Conservation (phyloP, 2,888 invertebrate species). For the Conops quadrifasciatus region DNA sequence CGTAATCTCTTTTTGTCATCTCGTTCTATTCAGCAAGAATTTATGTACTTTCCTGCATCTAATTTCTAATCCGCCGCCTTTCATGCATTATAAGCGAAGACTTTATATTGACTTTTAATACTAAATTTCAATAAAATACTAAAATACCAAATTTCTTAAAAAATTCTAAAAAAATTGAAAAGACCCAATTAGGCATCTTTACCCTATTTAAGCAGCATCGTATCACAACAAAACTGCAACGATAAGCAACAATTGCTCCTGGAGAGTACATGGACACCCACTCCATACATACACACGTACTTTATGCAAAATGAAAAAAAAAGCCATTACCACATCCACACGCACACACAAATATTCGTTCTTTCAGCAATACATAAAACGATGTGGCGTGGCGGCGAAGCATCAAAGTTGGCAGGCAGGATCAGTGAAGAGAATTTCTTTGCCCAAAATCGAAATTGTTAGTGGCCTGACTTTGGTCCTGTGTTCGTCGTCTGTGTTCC, state of each 20-base stretch:
- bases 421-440: slow-evolving; percentile 18
- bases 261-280: slow-evolving; percentile 30
- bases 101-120: no score
- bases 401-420: slow-evolving; percentile 24
- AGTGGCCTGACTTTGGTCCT: slow-evolving; percentile 44
- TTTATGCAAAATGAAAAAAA: no score
- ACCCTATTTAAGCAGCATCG: slow-evolving; percentile 12
- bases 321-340: slow-evolving; percentile 10
- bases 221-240: slow-evolving; percentile 1
- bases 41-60: no score
- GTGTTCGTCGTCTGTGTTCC: slow-evolving; percentile 30
- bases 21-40: no score
- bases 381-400: slow-evolving; percentile 20
- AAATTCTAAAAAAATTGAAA: not conserved
- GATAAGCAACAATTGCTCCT: slow-evolving; percentile 33
- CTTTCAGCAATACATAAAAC: not conserved
- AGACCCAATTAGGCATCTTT: not conserved
- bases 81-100: no score
- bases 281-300: slow-evolving; percentile 23
- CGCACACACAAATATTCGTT: not conserved
- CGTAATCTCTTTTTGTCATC: no score
- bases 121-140: no score
- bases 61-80: no score
- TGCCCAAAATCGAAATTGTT: slow-evolving; percentile 20
- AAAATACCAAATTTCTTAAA: no score